Evolutionary conservation across 2,113 vertebrate genomes (phyloP).

Genomic region (Cromileptes altivelis): DNA sequence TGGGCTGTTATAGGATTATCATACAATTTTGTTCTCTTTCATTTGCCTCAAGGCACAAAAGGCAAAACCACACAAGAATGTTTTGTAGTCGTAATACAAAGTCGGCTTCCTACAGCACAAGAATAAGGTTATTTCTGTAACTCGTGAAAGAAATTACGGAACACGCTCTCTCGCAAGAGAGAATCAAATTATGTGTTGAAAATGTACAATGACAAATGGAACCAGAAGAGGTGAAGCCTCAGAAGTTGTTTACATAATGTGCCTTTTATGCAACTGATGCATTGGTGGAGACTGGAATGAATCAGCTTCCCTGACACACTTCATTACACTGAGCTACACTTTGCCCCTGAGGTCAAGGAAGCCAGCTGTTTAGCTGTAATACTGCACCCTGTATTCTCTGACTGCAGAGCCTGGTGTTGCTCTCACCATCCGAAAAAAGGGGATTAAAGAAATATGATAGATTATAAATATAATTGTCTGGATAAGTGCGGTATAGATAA

Average conservation of each 20-base stretch:
- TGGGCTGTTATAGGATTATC: constrained; percentile 35
- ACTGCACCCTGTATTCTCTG: constrained; percentile 1
- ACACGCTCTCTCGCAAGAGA: background rate
- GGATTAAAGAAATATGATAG: background rate
- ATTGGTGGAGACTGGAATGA: constrained; percentile 49
- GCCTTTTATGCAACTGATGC: constrained; percentile 55
- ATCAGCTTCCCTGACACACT: constrained; percentile 53
- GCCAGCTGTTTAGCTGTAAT: constrained; percentile 54
- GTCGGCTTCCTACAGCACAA: constrained; percentile 7
- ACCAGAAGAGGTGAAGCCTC: constrained; percentile 44
- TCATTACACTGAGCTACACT: constrained; percentile 52
- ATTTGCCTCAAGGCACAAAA: constrained; percentile 32
- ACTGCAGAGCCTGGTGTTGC: background rate
- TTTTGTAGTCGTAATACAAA: background rate
- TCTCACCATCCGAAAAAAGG: background rate
- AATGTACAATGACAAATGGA: constrained; percentile 62
- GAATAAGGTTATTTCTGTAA: constrained; percentile 33
- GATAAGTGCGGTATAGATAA: background rate
- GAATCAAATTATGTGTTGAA: constrained; percentile 49
- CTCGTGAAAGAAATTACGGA: constrained; percentile 37
- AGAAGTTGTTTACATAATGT: constrained; percentile 59
- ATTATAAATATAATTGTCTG: constrained; percentile 2
- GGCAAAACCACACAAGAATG: constrained; percentile 12
- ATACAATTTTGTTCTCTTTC: background rate
- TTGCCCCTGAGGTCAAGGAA: constrained; percentile 49